Percentiles rank a stretch among this genome's conserved stretches.
Conservation (phyloP, 2,888 invertebrate genomes). For the Morpho deidamia region DNA sequence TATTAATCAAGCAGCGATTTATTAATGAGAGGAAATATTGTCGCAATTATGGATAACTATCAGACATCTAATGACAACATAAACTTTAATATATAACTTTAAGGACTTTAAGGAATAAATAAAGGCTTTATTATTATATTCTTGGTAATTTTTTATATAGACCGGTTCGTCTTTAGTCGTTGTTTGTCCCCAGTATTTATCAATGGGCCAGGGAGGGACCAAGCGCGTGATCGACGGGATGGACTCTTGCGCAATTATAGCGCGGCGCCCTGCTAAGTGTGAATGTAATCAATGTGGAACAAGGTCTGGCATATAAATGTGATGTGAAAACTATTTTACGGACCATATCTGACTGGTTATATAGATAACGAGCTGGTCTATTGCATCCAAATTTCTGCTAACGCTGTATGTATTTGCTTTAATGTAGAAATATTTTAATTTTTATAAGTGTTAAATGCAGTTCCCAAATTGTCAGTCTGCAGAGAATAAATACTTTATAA, state of each 20-base stretch:
- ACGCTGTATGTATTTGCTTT: no score
- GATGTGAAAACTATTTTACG: background rate
- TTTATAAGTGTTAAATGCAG: background rate
- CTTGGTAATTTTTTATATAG: constrained; percentile 24
- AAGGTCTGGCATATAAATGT: constrained; percentile 19
- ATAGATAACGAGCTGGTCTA: no score
- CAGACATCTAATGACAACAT: no score
- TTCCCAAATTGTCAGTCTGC: no score
- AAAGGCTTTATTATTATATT: background rate
- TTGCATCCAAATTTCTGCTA: no score
- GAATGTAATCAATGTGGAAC: constrained; percentile 22
- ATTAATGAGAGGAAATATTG: no score
- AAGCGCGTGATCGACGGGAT: constrained; percentile 68
- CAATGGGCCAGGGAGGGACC: constrained; percentile 48
- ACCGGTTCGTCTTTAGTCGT: constrained; percentile 14
- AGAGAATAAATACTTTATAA: no score
- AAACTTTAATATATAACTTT: no score
- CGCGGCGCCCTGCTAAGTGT: constrained; percentile 28
- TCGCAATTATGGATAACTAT: no score
- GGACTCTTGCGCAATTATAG: constrained; percentile 49
- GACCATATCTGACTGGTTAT: background rate
- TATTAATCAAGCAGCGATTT: no score
- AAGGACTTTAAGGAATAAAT: no score
- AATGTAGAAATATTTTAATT: no score
- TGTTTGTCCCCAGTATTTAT: constrained; percentile 40